These are phyloP conservation scores for Alligator sinensis DNA, from an alignment of 2,113 vertebrate species.

Conservation along the genomic window DNA sequence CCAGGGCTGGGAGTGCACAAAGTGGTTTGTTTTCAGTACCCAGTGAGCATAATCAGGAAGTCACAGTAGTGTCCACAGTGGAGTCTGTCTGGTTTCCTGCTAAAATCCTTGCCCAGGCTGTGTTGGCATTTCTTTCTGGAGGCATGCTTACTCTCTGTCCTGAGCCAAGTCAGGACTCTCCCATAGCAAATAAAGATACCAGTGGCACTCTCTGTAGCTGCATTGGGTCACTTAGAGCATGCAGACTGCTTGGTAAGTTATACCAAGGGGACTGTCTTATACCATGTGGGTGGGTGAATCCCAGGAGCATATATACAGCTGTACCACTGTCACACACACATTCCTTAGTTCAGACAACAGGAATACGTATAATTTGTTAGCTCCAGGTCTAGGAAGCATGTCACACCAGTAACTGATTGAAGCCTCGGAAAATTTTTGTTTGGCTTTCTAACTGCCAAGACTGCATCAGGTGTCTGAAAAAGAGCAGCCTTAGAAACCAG, in stretches of 20 bases:
- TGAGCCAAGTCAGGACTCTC: background rate
- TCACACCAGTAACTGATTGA: background rate
- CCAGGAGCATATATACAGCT: accelerated
- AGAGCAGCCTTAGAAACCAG: background rate
- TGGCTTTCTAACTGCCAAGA: background rate
- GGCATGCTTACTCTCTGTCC: background rate
- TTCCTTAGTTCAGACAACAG: background rate
- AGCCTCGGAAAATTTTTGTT: background rate
- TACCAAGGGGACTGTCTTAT: background rate
- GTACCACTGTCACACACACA: background rate
- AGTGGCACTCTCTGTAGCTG: background rate
- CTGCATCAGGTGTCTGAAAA: background rate
- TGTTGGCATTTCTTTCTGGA: background rate
- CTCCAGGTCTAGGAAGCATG: background rate
- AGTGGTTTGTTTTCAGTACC: background rate
- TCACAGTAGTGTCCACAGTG: background rate
- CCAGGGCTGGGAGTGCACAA: background rate
- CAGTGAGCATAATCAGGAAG: background rate
- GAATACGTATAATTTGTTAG: background rate
- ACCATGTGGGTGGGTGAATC: background rate
- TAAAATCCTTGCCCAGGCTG: background rate
- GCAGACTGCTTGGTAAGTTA: background rate
- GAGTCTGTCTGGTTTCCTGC: background rate
- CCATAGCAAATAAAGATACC: background rate
- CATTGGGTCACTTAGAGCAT: background rate